A percentile compares a stretch with the other conserved stretches of the same genome.
Conservation (phyloP, 2,888 invertebrate genomes). For the Pammene aurita region DNA sequence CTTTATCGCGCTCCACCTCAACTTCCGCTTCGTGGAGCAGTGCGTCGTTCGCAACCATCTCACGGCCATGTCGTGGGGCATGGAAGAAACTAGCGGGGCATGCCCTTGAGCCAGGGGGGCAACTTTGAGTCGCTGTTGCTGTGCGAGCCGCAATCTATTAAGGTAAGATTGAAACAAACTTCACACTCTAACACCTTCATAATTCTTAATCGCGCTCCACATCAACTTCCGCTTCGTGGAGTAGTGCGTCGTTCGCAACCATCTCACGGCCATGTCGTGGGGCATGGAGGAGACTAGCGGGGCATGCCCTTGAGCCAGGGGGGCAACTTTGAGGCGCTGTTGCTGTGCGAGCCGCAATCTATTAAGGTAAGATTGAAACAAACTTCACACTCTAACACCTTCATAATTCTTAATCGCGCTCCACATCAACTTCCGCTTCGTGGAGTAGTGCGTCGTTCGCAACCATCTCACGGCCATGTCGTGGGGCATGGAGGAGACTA, state of each 20-base stretch:
- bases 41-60: constrained; percentile 79
- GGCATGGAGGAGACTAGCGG: constrained; percentile 76
- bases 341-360: constrained; percentile 85
- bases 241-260: constrained; percentile 78
- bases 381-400: too few relatives aligned
- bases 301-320: constrained; percentile 86
- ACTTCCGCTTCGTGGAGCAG: constrained; percentile 78
- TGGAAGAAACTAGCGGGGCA: constrained; percentile 79
- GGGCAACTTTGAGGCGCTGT: constrained; percentile 87
- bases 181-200: too few relatives aligned
- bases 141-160: constrained; percentile 84
- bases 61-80: constrained; percentile 75
- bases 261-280: constrained; percentile 75
- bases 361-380: too few relatives aligned
- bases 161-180: too few relatives aligned
- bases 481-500: constrained; percentile 78
- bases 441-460: constrained; percentile 78
- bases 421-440: constrained; percentile 84
- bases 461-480: constrained; percentile 75
- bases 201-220: constrained; percentile 90
- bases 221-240: constrained; percentile 82
- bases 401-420: too few relatives aligned
- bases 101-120: constrained; percentile 86
- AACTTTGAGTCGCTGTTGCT: constrained; percentile 88
- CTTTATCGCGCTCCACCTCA: constrained; percentile 89